Conservation (phyloP, 2,888 invertebrate genomes). For the Nemotelus nigrinus region DNA sequence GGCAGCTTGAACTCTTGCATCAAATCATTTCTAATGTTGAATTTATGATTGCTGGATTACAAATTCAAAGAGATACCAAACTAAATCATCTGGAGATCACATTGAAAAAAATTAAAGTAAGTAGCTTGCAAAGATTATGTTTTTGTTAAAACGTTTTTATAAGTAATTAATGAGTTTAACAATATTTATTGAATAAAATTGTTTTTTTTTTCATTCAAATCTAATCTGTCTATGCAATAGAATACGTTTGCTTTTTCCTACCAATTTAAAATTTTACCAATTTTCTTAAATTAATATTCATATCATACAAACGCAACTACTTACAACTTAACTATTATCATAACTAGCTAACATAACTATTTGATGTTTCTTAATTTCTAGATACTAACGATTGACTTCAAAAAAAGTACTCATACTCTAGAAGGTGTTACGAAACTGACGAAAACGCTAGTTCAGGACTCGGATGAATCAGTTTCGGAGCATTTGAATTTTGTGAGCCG, state of each 20-base stretch:
- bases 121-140: no score
- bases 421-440: conserved; percentile 77
- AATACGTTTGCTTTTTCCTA: no score
- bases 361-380: conserved; percentile 56
- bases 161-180: no score
- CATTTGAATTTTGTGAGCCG: conserved; percentile 79
- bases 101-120: no score
- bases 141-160: no score
- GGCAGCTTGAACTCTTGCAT: conserved; percentile 80
- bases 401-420: conserved; percentile 77
- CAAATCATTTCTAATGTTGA: conserved; percentile 86
- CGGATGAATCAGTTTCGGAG: conserved; percentile 77
- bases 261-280: no score
- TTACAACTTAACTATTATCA: not conserved
- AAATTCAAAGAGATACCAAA: conserved; percentile 78
- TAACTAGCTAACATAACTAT: not conserved
- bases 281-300: no score
- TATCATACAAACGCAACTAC: no score
- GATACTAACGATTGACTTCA: conserved; percentile 81
- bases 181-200: no score
- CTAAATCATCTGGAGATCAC: no score
- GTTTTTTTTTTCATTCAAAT: no score
- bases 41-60: conserved; percentile 86
- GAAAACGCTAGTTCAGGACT: conserved; percentile 75
- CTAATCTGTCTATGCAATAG: no score